These are phyloP conservation scores for Pseudotriccus pelzelni DNA, from an alignment of 2,797 vertebrate genomes.

Conservation along the genomic window DNA sequence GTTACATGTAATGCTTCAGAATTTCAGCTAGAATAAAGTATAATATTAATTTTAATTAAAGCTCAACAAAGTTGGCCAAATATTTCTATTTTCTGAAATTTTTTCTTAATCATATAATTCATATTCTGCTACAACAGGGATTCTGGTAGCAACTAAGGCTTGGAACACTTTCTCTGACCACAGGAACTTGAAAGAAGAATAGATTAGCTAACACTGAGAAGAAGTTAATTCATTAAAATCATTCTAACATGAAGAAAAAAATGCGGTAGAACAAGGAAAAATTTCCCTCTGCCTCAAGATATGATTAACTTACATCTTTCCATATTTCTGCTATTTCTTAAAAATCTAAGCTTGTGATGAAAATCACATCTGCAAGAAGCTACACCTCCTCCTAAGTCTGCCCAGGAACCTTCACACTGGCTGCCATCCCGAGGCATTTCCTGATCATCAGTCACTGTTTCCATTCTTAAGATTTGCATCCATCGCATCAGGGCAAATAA, in stretches of 20 bases:
- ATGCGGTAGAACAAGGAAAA: not conserved
- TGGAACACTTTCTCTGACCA: not conserved
- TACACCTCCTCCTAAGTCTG: not conserved
- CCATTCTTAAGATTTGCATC: not conserved
- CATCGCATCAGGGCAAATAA: not conserved
- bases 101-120: constrained; percentile 67
- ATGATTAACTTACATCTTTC: not conserved
- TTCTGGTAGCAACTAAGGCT: not conserved
- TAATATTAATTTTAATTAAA: constrained; percentile 83
- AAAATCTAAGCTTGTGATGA: not conserved
- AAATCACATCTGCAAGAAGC: not conserved
- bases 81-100: constrained; percentile 75
- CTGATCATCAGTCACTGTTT: not conserved
- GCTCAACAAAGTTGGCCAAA: constrained; percentile 71
- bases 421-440: not conserved
- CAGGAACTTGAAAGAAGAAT: not conserved
- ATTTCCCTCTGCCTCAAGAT: not conserved
- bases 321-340: not conserved
- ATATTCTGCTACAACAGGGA: constrained; percentile 40
- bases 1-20: constrained; percentile 66
- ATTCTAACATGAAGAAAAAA: not conserved
- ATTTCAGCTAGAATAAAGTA: constrained; percentile 73
- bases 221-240: not conserved
- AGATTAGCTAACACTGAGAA: not conserved
- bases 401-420: not conserved